Evolutionary conservation across 1,140 invertebrate genomes (phyloP).

Genomic region (Drosophila parabipectinata): DNA sequence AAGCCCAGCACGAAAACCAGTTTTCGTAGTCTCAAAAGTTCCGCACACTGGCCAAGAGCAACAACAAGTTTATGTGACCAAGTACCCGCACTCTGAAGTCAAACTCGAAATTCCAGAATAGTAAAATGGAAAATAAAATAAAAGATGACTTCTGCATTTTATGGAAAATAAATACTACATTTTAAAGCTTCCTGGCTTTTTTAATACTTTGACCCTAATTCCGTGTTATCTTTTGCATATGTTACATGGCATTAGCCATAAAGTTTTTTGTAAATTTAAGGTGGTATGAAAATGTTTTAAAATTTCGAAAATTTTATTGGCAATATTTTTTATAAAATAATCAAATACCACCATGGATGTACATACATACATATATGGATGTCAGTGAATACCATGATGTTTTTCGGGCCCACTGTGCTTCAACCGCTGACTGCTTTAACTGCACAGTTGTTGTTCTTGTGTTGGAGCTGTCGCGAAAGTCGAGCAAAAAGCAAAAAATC

Average conservation of each 20-base stretch:
- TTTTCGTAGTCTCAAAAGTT: conserved; percentile 68
- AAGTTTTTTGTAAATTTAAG: too few relatives aligned
- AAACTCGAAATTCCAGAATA: background rate
- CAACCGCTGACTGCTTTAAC: background rate
- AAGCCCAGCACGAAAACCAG: conserved; percentile 67
- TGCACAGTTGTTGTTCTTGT: conserved; percentile 50
- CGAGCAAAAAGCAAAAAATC: conserved; percentile 34
- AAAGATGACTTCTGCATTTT: too few relatives aligned
- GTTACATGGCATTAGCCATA: too few relatives aligned
- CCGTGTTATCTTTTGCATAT: too few relatives aligned
- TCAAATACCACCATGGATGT: background rate
- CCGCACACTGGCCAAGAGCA: conserved; percentile 68
- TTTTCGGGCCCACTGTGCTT: background rate
- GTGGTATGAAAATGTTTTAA: too few relatives aligned
- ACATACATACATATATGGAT: background rate
- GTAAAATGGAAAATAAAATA: too few relatives aligned
- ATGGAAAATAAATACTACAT: too few relatives aligned
- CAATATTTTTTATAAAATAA: background rate
- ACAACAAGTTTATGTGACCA: conserved; percentile 35
- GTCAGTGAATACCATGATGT: background rate
- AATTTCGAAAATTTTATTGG: too few relatives aligned
- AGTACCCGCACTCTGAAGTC: conserved; percentile 51
- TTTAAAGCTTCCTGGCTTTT: too few relatives aligned
- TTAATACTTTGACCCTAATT: too few relatives aligned
- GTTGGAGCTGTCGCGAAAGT: conserved; percentile 61